These are phyloP conservation scores for Drosophila villosipedis DNA, from an alignment of 2,888 invertebrate species.

Conservation along the genomic window DNA sequence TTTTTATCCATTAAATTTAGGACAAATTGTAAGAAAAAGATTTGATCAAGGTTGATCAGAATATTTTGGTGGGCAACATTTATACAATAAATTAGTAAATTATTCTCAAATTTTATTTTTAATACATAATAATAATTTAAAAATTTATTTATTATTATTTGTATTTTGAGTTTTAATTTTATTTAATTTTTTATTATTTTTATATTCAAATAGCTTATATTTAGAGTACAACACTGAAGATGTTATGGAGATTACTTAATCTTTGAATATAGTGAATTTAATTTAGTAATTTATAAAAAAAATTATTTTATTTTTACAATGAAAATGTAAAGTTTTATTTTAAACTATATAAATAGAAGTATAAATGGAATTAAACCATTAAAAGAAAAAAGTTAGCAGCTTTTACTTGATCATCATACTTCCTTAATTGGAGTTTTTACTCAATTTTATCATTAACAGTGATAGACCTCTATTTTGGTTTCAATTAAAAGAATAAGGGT, in stretches of 20 bases:
- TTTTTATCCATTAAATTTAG: slow-evolving; percentile 85
- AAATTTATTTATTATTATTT: slow-evolving; percentile 86
- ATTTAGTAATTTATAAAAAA: slow-evolving; percentile 81
- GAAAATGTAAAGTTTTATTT: slow-evolving; percentile 89
- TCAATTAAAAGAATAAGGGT: slow-evolving; percentile 86
- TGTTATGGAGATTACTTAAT: slow-evolving; percentile 83
- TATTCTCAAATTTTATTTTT: slow-evolving; percentile 82
- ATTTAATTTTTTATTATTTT: slow-evolving; percentile 59
- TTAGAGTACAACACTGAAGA: slow-evolving; percentile 83
- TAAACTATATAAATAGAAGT: slow-evolving; percentile 86
- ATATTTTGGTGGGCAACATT: slow-evolving; percentile 85
- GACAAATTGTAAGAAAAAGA: slow-evolving; percentile 85
- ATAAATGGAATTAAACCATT: slow-evolving; percentile 75
- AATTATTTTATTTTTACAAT: slow-evolving; percentile 87
- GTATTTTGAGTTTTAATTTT: slow-evolving; percentile 83
- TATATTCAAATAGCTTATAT: slow-evolving; percentile 85
- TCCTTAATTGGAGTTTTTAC: slow-evolving; percentile 87
- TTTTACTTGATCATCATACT: slow-evolving; percentile 86
- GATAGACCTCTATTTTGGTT: slow-evolving; percentile 87
- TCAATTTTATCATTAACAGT: slow-evolving; percentile 83
- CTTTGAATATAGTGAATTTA: slow-evolving; percentile 75
- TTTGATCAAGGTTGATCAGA: slow-evolving; percentile 87
- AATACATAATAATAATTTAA: slow-evolving; percentile 86
- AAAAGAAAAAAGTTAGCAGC: slow-evolving; percentile 88
- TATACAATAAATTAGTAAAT: slow-evolving; percentile 84